Evolutionary conservation across 2,113 vertebrate species (phyloP).

Genomic region (Camelus bactrianus): DNA sequence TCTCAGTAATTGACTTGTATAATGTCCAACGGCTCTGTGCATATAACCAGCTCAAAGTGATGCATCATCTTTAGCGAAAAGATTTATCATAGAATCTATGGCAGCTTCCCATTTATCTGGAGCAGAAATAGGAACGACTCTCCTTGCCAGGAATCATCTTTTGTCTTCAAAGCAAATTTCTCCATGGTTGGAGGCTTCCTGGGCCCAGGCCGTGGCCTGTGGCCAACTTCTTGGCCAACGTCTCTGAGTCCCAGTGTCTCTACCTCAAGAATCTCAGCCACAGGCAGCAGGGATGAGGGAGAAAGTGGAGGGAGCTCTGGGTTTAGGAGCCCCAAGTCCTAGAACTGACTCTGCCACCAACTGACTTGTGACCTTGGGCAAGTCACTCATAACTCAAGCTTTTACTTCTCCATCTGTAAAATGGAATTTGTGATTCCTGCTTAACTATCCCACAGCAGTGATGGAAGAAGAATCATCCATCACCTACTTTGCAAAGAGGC

Average conservation of each 20-base stretch:
- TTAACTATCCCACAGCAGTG: not conserved
- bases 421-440: not conserved
- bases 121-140: conserved; percentile 67
- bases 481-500: not conserved
- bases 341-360: not conserved
- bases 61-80: conserved; percentile 75
- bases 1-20: conserved; percentile 80
- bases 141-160: conserved; percentile 74
- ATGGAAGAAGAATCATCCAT: not conserved
- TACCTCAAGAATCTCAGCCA: not conserved
- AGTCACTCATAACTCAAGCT: not conserved
- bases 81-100: conserved; percentile 75
- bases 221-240: conserved; percentile 58
- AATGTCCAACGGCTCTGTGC: conserved; percentile 68
- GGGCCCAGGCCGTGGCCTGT: conserved; percentile 9
- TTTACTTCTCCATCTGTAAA: not conserved
- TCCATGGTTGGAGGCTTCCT: conserved; percentile 70
- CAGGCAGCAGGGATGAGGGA: not conserved
- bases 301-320: not conserved
- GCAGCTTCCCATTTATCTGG: conserved; percentile 71
- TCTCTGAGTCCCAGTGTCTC: conserved; percentile 22
- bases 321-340: not conserved
- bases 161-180: conserved; percentile 79
- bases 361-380: not conserved
- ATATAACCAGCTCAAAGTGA: conserved; percentile 56